A percentile compares a stretch with the other conserved stretches of the same genome.
Evolutionary conservation across 2,797 vertebrate genomes (phyloP).

Genomic region (Pygocentrus nattereri): DNA sequence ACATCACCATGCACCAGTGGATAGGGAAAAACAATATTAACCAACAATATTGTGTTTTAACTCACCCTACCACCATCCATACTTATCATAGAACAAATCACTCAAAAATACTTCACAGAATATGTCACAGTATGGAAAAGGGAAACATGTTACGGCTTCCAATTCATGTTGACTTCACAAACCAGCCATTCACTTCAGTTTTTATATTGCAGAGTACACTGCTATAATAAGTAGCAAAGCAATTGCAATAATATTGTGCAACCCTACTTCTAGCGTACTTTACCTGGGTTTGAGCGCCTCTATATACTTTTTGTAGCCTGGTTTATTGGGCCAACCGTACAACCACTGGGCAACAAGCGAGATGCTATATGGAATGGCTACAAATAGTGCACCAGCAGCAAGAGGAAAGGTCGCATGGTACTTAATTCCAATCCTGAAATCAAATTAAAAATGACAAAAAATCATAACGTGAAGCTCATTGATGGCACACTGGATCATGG

Average conservation of each 20-base stretch:
- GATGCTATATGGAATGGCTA: constrained; percentile 75
- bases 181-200: no score
- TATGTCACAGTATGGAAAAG: no score
- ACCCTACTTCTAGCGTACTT: not conserved
- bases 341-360: constrained; percentile 75
- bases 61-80: no score
- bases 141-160: no score
- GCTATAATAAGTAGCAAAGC: no score
- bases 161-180: no score
- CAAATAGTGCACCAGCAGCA: constrained; percentile 69
- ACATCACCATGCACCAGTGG: no score
- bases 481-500: not conserved
- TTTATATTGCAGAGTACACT: no score
- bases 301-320: constrained; percentile 78
- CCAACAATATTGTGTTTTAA: no score
- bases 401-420: constrained; percentile 69
- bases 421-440: constrained; percentile 69
- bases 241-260: not conserved
- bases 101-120: no score
- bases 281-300: constrained; percentile 81
- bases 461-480: not conserved
- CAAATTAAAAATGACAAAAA: not conserved
- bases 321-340: constrained; percentile 78
- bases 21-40: no score
- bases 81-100: no score